Base-by-base conservation (phyloP, 2,113 vertebrate genomes). In the Tapirus terrestris region DNA sequence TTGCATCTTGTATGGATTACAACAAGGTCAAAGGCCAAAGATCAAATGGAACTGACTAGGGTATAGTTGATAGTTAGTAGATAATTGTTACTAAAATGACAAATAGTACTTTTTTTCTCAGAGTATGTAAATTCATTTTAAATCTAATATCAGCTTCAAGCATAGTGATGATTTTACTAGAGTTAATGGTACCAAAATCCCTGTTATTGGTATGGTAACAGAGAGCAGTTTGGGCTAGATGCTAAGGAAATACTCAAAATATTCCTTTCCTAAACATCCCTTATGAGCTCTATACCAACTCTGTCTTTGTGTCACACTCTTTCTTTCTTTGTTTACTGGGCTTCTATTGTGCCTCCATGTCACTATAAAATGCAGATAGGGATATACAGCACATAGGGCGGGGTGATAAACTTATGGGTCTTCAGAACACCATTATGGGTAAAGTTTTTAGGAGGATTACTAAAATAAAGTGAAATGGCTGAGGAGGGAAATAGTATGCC, bases 11-110 rank as follows among this genome's bases (percentile, higher is more conserved):
- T 87, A 31, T 98, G 98, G 77, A 97, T 99, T 67, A 99, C 99
- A 77, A 99, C 99, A 77, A 98, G 99, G 60, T 99, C 99, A n/a
- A 98, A 98, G 91, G 81, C 98, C 80, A 99, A 97, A 97, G 97
- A 93, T 1, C 98, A 98, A 67, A 75, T 97, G 91, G 98, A 98
- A 63, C 98, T 98, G 72, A 63, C 16, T 33, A 79, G 77, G 95
- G 94, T 98, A 88, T 79, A 73, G 27, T 83, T 93, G 72, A 60
- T n/a, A 81, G 14, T 87, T 53, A 58, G 16, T 88, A 89, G 45
- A 73, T 76, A 63, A 91, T 60, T 87, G 21, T 89, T 95, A 84
- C 23, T 92, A 61, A 94, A 87, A 84, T 83, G 29, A 91, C 67
- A 73, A 72, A 67, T 81, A 80, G 45, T 76, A 3, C 43, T 63